Conservation (phyloP, 2,113 vertebrate species). For the Pluvianellus socialis region DNA sequence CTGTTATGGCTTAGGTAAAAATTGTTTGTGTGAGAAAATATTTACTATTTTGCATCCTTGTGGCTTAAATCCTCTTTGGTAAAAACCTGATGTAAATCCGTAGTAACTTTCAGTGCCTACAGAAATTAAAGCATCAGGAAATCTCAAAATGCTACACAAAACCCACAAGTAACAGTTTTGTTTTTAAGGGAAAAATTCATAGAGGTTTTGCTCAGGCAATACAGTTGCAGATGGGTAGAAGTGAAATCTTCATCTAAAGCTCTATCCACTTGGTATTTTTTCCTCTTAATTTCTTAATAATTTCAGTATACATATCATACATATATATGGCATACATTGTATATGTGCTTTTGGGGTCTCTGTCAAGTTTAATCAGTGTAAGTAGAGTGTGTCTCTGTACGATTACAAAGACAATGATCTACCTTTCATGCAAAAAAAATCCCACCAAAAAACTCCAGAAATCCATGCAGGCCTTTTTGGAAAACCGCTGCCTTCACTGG, state of each 20-base stretch:
- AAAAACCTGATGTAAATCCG: neutral
- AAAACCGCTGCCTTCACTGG: neutral
- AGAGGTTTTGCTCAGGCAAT: neutral
- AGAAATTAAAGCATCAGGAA: neutral
- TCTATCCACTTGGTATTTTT: neutral
- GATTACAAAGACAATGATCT: neutral
- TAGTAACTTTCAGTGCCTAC: neutral
- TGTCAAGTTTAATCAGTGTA: neutral
- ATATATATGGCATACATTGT: neutral
- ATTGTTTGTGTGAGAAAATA: neutral
- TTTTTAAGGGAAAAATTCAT: neutral
- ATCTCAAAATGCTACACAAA: neutral
- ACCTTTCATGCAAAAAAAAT: neutral
- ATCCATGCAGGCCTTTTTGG: neutral
- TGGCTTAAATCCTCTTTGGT: neutral
- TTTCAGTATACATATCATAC: neutral
- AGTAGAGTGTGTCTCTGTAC: neutral
- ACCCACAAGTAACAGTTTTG: accelerated
- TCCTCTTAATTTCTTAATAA: neutral
- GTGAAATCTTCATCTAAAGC: neutral
- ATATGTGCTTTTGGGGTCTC: neutral
- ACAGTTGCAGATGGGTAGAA: neutral
- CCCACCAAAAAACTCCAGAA: neutral
- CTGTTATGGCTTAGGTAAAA: neutral
- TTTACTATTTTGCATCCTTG: neutral